Evolutionary conservation across 2,888 invertebrate genomes (phyloP).

Genomic region (Lepidochrysops patricia): DNA sequence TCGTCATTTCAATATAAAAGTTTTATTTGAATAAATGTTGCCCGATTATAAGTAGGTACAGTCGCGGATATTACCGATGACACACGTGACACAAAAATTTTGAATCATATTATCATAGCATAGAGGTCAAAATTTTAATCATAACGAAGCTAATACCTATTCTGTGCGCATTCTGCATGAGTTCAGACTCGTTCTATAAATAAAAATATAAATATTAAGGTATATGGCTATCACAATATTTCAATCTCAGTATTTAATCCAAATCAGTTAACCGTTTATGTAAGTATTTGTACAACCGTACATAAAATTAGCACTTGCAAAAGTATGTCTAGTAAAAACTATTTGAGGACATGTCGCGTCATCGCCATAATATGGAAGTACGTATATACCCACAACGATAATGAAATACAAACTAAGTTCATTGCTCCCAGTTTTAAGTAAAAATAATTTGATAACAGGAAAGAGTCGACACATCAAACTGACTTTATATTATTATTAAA

Average conservation of each 20-base stretch:
- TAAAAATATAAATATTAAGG: neutral
- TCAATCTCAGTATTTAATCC: neutral
- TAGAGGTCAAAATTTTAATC: neutral
- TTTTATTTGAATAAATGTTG: too few species aligned
- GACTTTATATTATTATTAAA: neutral
- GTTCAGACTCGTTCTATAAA: neutral
- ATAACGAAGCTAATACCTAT: neutral
- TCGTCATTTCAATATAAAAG: too few species aligned
- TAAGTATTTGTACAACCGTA: neutral
- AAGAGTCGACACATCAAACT: neutral
- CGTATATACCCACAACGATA: too few species aligned
- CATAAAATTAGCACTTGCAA: slow-evolving; percentile 8
- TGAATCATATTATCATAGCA: neutral
- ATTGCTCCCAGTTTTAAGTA: neutral
- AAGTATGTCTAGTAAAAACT: slow-evolving; percentile 2
- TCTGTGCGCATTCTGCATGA: neutral
- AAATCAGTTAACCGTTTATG: neutral
- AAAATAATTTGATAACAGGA: neutral
- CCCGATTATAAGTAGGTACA: neutral
- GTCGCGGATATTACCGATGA: neutral
- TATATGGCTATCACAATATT: slow-evolving; percentile 2
- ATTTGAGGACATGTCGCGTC: neutral
- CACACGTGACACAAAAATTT: neutral
- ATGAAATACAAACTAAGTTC: neutral
- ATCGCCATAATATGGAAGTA: too few species aligned